Conservation (phyloP, 2,888 invertebrate genomes). For the Zeuzera pyrina region DNA sequence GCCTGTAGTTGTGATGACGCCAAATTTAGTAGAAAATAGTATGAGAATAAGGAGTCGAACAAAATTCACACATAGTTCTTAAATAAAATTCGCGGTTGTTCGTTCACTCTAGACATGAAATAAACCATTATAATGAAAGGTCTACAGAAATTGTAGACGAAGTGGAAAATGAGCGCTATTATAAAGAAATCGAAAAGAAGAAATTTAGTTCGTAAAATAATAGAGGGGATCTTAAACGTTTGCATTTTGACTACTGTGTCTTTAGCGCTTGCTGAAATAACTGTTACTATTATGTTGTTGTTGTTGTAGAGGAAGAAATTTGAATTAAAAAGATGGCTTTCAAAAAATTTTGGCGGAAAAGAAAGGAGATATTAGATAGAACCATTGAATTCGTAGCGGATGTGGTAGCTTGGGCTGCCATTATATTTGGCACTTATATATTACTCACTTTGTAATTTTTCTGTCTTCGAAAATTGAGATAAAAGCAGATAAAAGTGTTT, state of each 20-base stretch:
- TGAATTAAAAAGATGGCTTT: constrained; percentile 26
- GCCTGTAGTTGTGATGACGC: constrained; percentile 27
- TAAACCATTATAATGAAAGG: no score
- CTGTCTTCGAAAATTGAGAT: no score
- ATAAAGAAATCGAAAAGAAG: constrained; percentile 31
- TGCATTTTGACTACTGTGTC: constrained; percentile 41
- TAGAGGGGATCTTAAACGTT: constrained; percentile 35
- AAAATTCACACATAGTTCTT: no score
- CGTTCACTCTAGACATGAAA: no score
- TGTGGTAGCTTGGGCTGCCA: constrained; percentile 29
- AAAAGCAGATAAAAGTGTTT: no score
- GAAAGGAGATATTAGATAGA: constrained; percentile 23
- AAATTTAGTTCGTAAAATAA: constrained; percentile 28
- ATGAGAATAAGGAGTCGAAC: no score
- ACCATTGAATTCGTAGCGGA: constrained; percentile 24
- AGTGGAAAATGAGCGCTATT: constrained; percentile 25
- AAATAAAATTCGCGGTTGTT: no score
- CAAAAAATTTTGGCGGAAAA: constrained; percentile 28
- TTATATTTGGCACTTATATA: constrained; percentile 37
- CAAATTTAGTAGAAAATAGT: neutral
- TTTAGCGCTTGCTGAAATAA: constrained; percentile 44
- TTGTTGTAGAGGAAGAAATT: constrained; percentile 24
- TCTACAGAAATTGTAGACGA: constrained; percentile 8
- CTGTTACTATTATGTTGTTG: constrained; percentile 30
- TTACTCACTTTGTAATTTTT: constrained; percentile 22